Conservation (phyloP, 2,888 invertebrate species). For the Metellina segmentata region DNA sequence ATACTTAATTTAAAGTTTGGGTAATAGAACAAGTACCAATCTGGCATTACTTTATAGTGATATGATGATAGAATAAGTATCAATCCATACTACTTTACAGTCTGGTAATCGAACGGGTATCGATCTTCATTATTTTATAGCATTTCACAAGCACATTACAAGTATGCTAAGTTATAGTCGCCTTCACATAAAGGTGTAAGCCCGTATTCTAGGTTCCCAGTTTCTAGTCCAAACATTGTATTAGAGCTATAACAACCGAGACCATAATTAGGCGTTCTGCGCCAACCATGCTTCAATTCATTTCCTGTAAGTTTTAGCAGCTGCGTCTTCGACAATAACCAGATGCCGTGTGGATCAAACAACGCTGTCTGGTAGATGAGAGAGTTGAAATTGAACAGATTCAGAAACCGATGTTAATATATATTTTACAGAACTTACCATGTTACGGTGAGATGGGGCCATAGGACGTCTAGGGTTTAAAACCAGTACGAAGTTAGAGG, state of each 20-base stretch:
- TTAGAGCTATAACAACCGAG: conserved; percentile 17
- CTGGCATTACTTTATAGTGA: too few relatives aligned
- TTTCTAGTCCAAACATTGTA: conserved; percentile 16
- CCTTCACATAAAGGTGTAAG: neutral
- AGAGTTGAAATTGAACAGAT: conserved; percentile 6
- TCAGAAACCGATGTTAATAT: neutral
- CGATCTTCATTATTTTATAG: too few relatives aligned
- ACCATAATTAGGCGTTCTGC: conserved; percentile 29
- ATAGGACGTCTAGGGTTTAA: neutral
- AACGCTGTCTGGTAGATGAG: neutral
- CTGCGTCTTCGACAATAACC: conserved; percentile 47
- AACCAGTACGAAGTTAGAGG: neutral
- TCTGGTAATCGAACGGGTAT: too few relatives aligned
- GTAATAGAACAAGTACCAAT: too few relatives aligned
- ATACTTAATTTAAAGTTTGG: too few relatives aligned
- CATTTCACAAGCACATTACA: too few relatives aligned
- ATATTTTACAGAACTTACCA: neutral
- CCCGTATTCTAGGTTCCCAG: neutral
- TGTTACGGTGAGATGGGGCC: neutral
- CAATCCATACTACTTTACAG: too few relatives aligned
- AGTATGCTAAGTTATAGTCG: too few relatives aligned
- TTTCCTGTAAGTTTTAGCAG: conserved; percentile 43
- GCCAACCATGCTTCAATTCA: conserved; percentile 23
- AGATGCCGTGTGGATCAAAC: conserved; percentile 12
- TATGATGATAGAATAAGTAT: too few relatives aligned